These are phyloP conservation scores for Aspidiotus destructor DNA, from an alignment of 2,888 invertebrate genomes.

Conservation along the genomic window DNA sequence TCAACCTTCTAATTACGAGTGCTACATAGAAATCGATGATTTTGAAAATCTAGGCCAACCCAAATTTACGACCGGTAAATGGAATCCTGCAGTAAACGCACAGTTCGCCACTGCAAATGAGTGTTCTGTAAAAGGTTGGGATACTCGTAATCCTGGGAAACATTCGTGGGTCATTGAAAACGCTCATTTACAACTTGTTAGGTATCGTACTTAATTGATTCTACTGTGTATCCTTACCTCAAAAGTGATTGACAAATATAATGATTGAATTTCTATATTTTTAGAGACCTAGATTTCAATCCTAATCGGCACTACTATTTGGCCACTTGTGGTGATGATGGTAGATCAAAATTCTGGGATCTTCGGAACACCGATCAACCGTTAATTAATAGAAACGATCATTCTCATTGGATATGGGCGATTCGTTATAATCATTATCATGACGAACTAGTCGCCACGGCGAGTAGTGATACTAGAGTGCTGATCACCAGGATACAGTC, in stretches of 20 bases:
- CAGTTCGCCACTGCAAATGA: conserved; percentile 82
- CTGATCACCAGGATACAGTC: conserved; percentile 77
- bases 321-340: conserved; percentile 92
- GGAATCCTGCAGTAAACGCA: conserved; percentile 86
- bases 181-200: conserved; percentile 76
- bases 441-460: conserved; percentile 86
- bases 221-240: neutral
- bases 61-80: conserved; percentile 74
- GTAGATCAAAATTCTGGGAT: conserved; percentile 92
- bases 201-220: conserved; percentile 40
- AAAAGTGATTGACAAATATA: neutral
- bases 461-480: conserved; percentile 90
- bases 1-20: neutral
- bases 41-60: conserved; percentile 52
- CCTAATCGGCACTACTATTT: conserved; percentile 94
- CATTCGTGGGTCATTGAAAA: conserved; percentile 75
- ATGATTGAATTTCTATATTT: conserved; percentile 21
- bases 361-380: conserved; percentile 70
- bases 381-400: conserved; percentile 68
- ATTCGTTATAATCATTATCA: conserved; percentile 80
- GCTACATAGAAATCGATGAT: neutral
- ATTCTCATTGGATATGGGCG: conserved; percentile 64
- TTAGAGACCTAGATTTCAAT: conserved; percentile 85
- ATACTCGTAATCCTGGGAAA: conserved; percentile 63
- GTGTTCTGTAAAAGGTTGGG: conserved; percentile 75